These are phyloP conservation scores for Epinotia demarniana DNA, from an alignment of 2,888 invertebrate species.

Conservation along the genomic window DNA sequence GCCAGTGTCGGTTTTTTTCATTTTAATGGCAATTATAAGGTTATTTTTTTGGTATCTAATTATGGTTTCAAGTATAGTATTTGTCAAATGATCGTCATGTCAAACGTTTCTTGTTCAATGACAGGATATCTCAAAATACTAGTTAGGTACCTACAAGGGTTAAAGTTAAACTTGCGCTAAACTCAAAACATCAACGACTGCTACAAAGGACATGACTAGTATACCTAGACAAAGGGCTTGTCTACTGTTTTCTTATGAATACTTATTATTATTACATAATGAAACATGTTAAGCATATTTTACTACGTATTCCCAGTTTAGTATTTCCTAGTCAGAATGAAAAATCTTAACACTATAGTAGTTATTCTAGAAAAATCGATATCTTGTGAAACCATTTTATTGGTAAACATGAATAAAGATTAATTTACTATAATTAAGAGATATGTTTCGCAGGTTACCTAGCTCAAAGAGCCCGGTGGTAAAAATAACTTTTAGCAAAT, in stretches of 20 bases:
- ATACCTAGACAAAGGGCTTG: background rate
- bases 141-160: too few relatives aligned
- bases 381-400: constrained; percentile 15
- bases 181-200: too few relatives aligned
- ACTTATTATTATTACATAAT: background rate
- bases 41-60: too few relatives aligned
- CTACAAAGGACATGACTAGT: background rate
- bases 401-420: constrained; percentile 32
- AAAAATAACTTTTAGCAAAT: constrained; percentile 50
- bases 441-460: constrained; percentile 54
- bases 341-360: constrained; percentile 24
- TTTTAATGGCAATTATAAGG: too few relatives aligned
- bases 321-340: constrained; percentile 3
- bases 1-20: too few relatives aligned
- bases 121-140: too few relatives aligned
- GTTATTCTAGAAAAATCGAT: constrained; percentile 26
- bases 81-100: too few relatives aligned
- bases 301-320: background rate
- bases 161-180: too few relatives aligned
- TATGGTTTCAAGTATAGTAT: too few relatives aligned
- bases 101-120: too few relatives aligned
- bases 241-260: background rate
- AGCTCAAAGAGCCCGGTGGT: constrained; percentile 46
- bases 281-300: background rate
- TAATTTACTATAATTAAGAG: constrained; percentile 47